A percentile compares a stretch with the other conserved stretches of the same genome.
phyloP scores from a whole-genome alignment of 2,113 vertebrate species.

The Platycercus adscitus region DNA sequence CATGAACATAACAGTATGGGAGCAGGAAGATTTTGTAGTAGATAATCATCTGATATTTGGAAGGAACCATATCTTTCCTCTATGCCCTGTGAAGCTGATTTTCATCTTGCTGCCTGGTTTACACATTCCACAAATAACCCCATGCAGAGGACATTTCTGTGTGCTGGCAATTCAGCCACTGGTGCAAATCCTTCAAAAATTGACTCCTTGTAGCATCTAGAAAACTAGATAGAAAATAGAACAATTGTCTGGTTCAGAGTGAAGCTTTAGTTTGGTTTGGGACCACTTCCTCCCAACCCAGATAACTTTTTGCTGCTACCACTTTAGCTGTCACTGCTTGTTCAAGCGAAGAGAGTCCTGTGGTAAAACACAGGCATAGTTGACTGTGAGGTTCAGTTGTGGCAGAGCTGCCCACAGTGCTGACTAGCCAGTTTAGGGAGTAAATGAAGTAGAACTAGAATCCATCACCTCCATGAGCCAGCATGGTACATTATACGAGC shows the following conservation, averaged over 20 bases:
- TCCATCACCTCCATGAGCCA: not conserved
- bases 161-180: not conserved
- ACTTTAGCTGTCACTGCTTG: not conserved
- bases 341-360: not conserved
- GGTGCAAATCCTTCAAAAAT: not conserved
- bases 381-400: not conserved
- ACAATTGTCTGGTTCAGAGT: not conserved
- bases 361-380: not conserved
- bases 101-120: not conserved
- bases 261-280: not conserved
- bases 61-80: not conserved
- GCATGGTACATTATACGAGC: not conserved
- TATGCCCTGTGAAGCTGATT: not conserved
- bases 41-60: not conserved
- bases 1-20: not conserved
- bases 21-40: not conserved
- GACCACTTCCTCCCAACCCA: not conserved
- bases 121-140: not conserved
- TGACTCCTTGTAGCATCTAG: not conserved
- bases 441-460: not conserved
- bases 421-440: not conserved
- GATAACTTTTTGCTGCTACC: not conserved
- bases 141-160: not conserved
- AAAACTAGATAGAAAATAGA: not conserved
- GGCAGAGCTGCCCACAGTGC: not conserved